These are phyloP conservation scores for Antechinus stuartii DNA, from an alignment of 2,113 vertebrate species.

Conservation along the genomic window DNA sequence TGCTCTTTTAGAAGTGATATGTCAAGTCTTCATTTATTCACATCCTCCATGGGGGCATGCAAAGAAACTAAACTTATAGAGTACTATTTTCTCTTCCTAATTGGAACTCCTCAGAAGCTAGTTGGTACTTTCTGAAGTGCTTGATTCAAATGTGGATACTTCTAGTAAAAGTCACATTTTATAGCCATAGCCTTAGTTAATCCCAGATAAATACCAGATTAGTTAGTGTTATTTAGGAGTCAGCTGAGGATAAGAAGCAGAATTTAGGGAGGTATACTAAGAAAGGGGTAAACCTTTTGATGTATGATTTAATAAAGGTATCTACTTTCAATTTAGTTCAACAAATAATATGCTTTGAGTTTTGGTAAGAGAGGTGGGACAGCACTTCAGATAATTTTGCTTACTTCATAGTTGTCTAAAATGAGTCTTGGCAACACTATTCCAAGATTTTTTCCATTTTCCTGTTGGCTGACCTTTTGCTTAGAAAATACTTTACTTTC, in stretches of 20 bases:
- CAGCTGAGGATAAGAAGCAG: background rate
- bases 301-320: background rate
- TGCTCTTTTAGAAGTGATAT: background rate
- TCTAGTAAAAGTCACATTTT: background rate
- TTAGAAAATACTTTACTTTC: background rate
- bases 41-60: background rate
- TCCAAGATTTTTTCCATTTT: background rate
- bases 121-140: background rate
- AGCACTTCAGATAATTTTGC: background rate
- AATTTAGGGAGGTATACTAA: background rate
- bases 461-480: background rate
- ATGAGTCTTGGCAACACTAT: background rate
- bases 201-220: background rate
- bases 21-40: background rate
- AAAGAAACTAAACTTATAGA: background rate
- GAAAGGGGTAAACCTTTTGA: background rate
- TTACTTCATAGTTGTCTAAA: background rate
- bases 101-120: background rate
- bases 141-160: background rate
- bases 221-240: background rate
- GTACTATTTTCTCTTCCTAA: background rate
- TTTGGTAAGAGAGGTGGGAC: too few relatives aligned
- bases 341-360: background rate
- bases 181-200: background rate
- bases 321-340: background rate